Base-by-base conservation (phyloP, 2,113 vertebrate species). In the Cinclus mexicanus region DNA sequence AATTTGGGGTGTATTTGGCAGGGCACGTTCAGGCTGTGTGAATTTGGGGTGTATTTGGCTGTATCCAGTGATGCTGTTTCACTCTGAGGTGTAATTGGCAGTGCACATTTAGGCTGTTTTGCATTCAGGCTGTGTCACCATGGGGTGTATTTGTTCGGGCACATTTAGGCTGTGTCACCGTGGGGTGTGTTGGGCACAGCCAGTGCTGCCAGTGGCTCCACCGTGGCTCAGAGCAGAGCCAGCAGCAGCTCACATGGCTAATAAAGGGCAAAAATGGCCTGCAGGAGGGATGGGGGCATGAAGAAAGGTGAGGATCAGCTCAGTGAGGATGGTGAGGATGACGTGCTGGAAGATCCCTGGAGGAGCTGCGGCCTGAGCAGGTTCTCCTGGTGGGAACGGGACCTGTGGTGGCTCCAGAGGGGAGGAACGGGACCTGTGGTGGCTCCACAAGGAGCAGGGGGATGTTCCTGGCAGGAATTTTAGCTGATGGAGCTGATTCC, bases 131-230 rank as follows among this genome's bases (percentile, higher is more conserved):
- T 23, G 11, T 65, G 12, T 63, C 6, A 10, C 14, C 3, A 2
- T n/a, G 2, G 57, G 41, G 17, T 52, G 50, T 19, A 44, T 44
- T 44, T 46, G 37, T 31, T 26, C 8, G 63, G 8, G 9, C 9
- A 9, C 9, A 1, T 24, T 60, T 4, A 1, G 12, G 57, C 18
- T 33, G 23, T 74, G 35, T 31, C 11, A 3, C 28, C 1, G 2
- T 23, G 33, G 25, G 28, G 2, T n/a, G 10, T 26, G 5, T 6
- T 53, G 14, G 74, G 47, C 20, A 11, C 6, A 8, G 47, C 35
- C 0, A 1, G 11, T 37, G 33, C 65, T 61, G 5, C 23, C 29
- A 8, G 52, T 0, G 0, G 25, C 41, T 0, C 52, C 23, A 20
- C 8, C 37, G 7, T 18, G 11, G 68, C 31, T 18, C 1, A 0